Percentiles rank a stretch among this genome's conserved stretches.
These are phyloP conservation scores for Oxyruncus cristatus DNA, from an alignment of 2,113 vertebrate genomes.

Conservation along the genomic window DNA sequence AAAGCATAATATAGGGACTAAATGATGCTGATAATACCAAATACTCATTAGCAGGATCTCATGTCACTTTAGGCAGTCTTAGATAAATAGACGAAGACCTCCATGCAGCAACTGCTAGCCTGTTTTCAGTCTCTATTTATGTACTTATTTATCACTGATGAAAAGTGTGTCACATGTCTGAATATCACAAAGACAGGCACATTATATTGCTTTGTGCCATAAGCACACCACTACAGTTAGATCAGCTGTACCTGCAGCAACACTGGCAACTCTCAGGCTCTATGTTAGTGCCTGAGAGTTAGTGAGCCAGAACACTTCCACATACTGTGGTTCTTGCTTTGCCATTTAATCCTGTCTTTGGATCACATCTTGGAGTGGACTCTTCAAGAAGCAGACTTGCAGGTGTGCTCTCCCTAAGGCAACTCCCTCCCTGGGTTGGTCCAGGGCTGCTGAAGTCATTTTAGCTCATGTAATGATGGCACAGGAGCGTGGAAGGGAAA, in stretches of 20 bases:
- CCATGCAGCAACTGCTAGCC: neutral
- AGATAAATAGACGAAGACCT: neutral
- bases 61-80: neutral
- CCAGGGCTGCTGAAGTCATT: neutral
- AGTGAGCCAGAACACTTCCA: neutral
- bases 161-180: neutral
- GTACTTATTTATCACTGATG: neutral
- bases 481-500: neutral
- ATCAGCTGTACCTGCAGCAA: neutral
- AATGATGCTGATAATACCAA: neutral
- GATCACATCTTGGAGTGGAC: neutral
- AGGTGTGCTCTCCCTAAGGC: neutral
- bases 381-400: neutral
- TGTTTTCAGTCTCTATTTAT: neutral
- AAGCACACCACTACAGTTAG: neutral
- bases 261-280: neutral
- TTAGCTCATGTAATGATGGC: neutral
- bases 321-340: neutral
- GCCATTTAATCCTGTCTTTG: neutral
- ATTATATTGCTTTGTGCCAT: neutral
- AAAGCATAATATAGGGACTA: neutral
- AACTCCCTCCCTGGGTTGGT: neutral
- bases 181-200: neutral
- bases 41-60: neutral
- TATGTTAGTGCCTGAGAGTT: neutral